Evolutionary conservation across 2,888 invertebrate species (phyloP).

Genomic region (Andrena fulva): DNA sequence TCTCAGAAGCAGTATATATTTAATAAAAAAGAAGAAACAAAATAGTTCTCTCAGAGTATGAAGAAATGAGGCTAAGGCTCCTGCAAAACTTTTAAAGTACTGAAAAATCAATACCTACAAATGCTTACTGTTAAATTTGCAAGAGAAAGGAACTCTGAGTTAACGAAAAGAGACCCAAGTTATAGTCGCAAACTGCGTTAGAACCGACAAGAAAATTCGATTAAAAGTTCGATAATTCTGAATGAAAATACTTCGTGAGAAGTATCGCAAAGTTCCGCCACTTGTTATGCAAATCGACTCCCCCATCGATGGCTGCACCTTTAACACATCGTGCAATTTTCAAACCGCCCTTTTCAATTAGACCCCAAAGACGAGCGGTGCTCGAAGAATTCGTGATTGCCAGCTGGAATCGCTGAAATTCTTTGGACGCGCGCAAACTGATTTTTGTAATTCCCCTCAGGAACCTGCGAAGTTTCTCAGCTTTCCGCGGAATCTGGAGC

Average conservation of each 20-base stretch:
- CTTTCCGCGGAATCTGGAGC: no score
- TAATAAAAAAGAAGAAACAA: no score
- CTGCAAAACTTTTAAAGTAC: no score
- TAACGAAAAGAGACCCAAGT: no score
- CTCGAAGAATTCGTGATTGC: constrained; percentile 6
- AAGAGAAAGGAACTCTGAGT: no score
- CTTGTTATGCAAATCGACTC: not conserved
- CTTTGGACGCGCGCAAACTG: constrained; percentile 15
- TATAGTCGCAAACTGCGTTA: no score
- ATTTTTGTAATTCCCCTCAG: not conserved
- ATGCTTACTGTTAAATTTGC: no score
- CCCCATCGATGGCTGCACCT: not conserved
- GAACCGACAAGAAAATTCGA: no score
- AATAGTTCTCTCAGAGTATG: no score
- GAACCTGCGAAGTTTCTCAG: not conserved
- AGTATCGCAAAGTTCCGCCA: not conserved
- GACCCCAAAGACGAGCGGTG: not conserved
- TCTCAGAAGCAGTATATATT: not conserved
- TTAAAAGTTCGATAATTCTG: not conserved
- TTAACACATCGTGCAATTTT: not conserved
- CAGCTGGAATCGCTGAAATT: not conserved
- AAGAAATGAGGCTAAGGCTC: no score
- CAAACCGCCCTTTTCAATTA: not conserved
- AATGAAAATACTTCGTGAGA: not conserved
- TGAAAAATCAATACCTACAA: no score